Evolutionary conservation across 2,113 vertebrate genomes (phyloP), one percentile per base, ranked within the genome.

Genomic region (Pseudopodoces humilis): DNA sequence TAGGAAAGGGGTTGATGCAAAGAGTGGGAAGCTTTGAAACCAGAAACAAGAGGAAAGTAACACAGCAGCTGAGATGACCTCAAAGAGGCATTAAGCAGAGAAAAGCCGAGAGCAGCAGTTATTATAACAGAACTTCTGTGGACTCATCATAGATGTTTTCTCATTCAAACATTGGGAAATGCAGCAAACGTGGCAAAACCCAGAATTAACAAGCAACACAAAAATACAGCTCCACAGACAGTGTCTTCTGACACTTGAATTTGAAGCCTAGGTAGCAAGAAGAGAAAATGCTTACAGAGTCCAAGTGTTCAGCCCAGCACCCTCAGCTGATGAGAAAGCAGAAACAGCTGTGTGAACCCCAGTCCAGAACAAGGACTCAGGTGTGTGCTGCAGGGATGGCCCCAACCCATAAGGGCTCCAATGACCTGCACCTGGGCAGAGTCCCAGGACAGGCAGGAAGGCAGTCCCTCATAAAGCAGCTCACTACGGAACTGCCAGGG

Each of bases 361-460:
- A 65, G 28, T 8, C 56, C 50, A 2, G 60, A 50, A 2, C 0
- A 39, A 20, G 0, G 33, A 30, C 1, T 30, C 63, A 37, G 52
- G 76, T 3, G 6, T 11, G 39, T 13, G 49, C 71, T 72, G 60
- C 77, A 83, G 39, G 47, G n/a, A 25, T 14, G 37, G 53, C 30
- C 56, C 60, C 49, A 59, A 9, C 3, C 56, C 16, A 0, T 0
- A 0, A 22, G 0, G 18, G 50, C 71, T 8, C 31, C 24, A 19
- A 5, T 0, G 4, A 4, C 15, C 30, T 41, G 33, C 72, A 68
- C 15, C 75, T 22, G 49, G 60, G 31, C 13, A 30, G 59, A 43
- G 24, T 7, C 21, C 15, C 28, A 33, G 23, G 33, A 14, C 4
- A 18, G 22, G 28, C 44, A 67, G 25, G 27, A 60, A 25, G 24